These are phyloP conservation scores for Falco columbarius DNA, from an alignment of 2,797 vertebrate genomes.

Conservation along the genomic window DNA sequence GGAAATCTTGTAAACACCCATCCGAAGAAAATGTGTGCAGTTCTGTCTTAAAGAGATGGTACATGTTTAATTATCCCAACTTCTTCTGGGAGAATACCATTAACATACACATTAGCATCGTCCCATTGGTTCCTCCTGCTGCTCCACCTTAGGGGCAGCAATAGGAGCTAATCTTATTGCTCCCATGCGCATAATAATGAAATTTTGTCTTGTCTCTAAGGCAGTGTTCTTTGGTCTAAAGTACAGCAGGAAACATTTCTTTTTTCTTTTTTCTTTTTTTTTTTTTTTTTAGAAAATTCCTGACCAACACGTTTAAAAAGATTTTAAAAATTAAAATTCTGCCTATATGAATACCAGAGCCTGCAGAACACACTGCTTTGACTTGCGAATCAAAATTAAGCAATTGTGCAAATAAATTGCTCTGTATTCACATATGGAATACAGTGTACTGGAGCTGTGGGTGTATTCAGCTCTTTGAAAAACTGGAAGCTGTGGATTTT, in stretches of 20 bases:
- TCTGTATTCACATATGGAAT: constrained; percentile 50
- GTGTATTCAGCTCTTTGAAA: constrained; percentile 66
- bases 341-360: constrained; percentile 26
- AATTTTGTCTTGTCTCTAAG: constrained; percentile 82
- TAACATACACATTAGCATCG: constrained; percentile 84
- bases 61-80: constrained; percentile 85
- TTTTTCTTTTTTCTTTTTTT: constrained; percentile 9
- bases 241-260: constrained; percentile 73
- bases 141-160: constrained; percentile 84
- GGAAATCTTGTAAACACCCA: constrained; percentile 86
- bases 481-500: constrained; percentile 23
- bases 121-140: constrained; percentile 84
- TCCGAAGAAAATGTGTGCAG: constrained; percentile 81
- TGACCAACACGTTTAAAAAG: constrained; percentile 68
- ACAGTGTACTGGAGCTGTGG: not conserved
- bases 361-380: constrained; percentile 34
- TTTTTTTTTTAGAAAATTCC: constrained; percentile 66
- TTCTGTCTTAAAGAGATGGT: constrained; percentile 84
- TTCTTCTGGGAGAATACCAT: constrained; percentile 83
- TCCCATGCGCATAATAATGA: constrained; percentile 86
- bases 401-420: constrained; percentile 60
- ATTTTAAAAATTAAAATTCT: constrained; percentile 72
- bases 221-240: constrained; percentile 77
- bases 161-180: constrained; percentile 84
- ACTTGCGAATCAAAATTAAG: constrained; percentile 58